A percentile compares a stretch with the other conserved stretches of the same genome.
Conservation (phyloP, 2,888 invertebrate genomes). For the Scaptomyza cyrtandrae region DNA sequence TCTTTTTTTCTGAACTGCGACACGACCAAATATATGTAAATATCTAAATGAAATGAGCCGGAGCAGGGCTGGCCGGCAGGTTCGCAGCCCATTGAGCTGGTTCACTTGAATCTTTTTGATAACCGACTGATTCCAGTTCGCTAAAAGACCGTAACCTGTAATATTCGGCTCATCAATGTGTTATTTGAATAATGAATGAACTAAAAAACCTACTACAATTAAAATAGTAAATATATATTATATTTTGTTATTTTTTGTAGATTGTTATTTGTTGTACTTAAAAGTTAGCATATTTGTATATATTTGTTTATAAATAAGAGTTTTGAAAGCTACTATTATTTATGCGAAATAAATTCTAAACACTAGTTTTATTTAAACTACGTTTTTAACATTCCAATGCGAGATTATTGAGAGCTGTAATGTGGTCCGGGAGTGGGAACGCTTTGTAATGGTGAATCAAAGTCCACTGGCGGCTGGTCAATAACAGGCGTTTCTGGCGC, state of each 20-base stretch:
- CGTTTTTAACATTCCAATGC: background rate
- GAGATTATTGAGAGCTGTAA: conserved; percentile 82
- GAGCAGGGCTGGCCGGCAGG: conserved; percentile 15
- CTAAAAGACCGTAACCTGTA: background rate
- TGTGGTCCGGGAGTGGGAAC: conserved; percentile 92
- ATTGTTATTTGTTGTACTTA: no score
- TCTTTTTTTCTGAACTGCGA: conserved; percentile 60
- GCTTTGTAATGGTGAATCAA: conserved; percentile 94
- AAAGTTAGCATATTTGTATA: no score
- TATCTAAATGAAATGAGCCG: conserved; percentile 51
- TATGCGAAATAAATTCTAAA: background rate
- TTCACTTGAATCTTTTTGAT: conserved; percentile 15
- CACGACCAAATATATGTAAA: conserved; percentile 66
- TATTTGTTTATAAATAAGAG: no score
- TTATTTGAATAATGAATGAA: background rate
- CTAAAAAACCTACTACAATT: no score
- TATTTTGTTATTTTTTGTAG: no score
- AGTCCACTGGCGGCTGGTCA: conserved; percentile 88
- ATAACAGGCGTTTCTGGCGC: conserved; percentile 87
- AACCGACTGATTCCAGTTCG: background rate
- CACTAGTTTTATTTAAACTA: conserved; percentile 12
- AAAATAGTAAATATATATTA: no score
- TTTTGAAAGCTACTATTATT: background rate
- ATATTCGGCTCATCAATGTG: background rate
- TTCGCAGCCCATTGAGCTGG: background rate